Base-by-base conservation (phyloP, 1,140 invertebrate species). In the Drosophila orosa region DNA sequence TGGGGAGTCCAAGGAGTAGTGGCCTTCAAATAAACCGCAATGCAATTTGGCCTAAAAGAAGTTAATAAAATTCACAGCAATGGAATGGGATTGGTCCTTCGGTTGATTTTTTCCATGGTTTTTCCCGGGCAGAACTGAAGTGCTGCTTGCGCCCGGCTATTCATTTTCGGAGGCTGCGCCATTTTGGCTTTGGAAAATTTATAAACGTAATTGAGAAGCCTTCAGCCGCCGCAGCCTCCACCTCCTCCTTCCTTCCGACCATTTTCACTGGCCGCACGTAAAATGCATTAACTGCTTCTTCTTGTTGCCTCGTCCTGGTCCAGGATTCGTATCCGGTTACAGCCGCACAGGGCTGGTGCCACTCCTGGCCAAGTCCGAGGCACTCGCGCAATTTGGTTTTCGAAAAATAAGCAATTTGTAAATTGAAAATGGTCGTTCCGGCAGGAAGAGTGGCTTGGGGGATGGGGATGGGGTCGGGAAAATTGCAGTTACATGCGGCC, bases 331-430 rank as follows among this genome's bases (percentile, higher is more conserved):
- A 72, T 72, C 68, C 68, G 67, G 67, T 71, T 71, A 71, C 67
- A 71, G 67, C 17, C 48, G 52, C 45, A 33, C 50, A 35, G 50
- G 61, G 45, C 45, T 59, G 45, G 8, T 37, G 61, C 29, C 48
- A 31, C 31, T 73, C 67, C 59, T 37, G 55, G 50, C 80, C 72
- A 77, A 80, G 83, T 75, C 83, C 78, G 74, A 89, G 85, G 83
- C 82, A 86, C 82, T 86, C 75, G 82, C 75, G 82, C 82, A 86
- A 86, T 86, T 86, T 86, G 82, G 82, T 80, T 86, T 86, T 82
- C 75, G 77, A 90, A 89, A 89, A 89, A 89, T 89, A 89, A 89
- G 84, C 84, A 89, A 89, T 89, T 89, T 89, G 85, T 89, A 89
- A 89, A 89, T 89, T 89, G 84, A 89, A 89, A 89, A 84, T 80